Base-by-base conservation (phyloP, 1,140 invertebrate genomes). In the Megathymus violae region DNA sequence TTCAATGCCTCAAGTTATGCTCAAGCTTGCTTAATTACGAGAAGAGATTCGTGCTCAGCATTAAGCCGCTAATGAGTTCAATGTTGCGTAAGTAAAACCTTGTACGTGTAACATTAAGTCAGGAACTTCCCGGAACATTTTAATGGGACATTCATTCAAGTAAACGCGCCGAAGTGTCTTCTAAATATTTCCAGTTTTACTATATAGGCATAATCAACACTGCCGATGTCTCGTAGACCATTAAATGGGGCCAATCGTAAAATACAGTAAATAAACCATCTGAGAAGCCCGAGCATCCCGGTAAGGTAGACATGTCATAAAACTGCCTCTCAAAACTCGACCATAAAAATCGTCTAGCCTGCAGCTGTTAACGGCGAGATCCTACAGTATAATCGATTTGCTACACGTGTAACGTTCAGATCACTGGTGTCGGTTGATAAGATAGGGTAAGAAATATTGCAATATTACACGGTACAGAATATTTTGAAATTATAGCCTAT, bases 301-400 rank as follows among this genome's bases (percentile, higher is more conserved):
- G 19, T 43, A 56, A 56, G 51, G 51, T 56, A 56, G 51, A 56
- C 51, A 54, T 38, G 36, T 56, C 19, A 15, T 56, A 56, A 56
- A 54, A 56, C 19, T 15, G 51, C 51, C 38, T 56, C 51, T 56
- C 51, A 56, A 56, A 56, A 43, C 38, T 43, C 38, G 51, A 22
- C 25, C 51, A 56, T 56, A 56, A 56, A 56, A 56, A 56, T 56
- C 17, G 51, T 56, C 51, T 56, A 41, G 51, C 51, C 51, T 43
- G 34, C 7, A 36, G n/a, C 51, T 19, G 9, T 43, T 56, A 43
- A 56, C 36, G 13, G 22, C 46, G 7, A 25, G 15, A 25, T 46
- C 17, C 0, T 11, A 13, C n/a, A 6, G n/a, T 16, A 14, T 50
- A 27, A 50, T 50, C 47, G 47, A 50, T 16, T 34, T 14, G 13